Conservation (phyloP, 2,113 vertebrate genomes). For the Sinosuthora webbiana region DNA sequence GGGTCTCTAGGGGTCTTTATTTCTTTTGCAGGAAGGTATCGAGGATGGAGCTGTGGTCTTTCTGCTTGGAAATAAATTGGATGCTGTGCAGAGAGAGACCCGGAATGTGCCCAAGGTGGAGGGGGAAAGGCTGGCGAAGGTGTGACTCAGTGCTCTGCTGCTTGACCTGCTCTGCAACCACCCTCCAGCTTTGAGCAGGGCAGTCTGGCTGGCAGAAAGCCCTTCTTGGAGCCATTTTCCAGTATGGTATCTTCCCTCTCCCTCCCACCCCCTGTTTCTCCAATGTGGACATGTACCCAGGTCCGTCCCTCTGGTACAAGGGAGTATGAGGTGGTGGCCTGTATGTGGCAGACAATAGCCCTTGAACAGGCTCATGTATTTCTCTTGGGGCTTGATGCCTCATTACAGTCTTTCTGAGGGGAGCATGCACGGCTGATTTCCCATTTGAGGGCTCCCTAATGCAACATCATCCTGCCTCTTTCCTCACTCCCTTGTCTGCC, state of each 20-base stretch:
- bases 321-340: neutral
- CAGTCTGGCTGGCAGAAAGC: neutral
- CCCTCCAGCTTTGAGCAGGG: neutral
- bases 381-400: neutral
- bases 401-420: neutral
- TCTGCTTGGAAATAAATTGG: slow-evolving; percentile 83
- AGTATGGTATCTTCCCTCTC: neutral
- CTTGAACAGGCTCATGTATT: neutral
- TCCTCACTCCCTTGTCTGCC: neutral
- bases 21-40: slow-evolving; percentile 73
- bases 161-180: neutral
- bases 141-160: slow-evolving; percentile 11
- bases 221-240: neutral
- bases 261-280: neutral
- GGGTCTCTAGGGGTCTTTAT: neutral
- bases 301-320: neutral
- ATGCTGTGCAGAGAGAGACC: slow-evolving; percentile 53
- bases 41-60: slow-evolving; percentile 76
- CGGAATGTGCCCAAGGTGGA: slow-evolving; percentile 63
- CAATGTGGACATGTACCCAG: neutral
- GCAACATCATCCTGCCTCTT: neutral
- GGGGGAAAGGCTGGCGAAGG: slow-evolving; percentile 79
- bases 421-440: neutral
- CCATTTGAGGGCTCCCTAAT: neutral
- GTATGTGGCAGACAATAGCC: neutral